A percentile compares a stretch with the other conserved stretches of the same genome.
Conservation (phyloP, 2,797 vertebrate genomes). For the Sylvia borin region DNA sequence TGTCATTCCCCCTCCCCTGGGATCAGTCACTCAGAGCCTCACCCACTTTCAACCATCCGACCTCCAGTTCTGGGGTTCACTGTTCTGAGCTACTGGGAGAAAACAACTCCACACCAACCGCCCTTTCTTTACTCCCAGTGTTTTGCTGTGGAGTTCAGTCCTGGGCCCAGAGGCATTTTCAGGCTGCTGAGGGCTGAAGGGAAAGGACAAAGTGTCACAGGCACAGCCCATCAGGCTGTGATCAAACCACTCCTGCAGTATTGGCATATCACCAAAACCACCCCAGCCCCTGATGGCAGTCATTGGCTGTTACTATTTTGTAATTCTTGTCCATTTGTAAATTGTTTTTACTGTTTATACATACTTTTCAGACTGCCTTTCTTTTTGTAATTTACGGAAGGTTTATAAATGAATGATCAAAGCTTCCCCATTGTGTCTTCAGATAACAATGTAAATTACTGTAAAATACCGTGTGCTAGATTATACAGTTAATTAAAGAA, state of each 20-base stretch:
- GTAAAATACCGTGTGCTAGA: slow-evolving; percentile 90
- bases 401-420: slow-evolving; percentile 92
- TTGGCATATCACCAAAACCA: slow-evolving; percentile 35
- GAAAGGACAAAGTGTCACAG: background rate
- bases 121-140: background rate
- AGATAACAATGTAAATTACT: slow-evolving; percentile 85
- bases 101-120: background rate
- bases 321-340: slow-evolving; percentile 98
- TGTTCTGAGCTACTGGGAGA: background rate
- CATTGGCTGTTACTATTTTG: slow-evolving; percentile 87
- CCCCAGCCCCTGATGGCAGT: slow-evolving; percentile 58
- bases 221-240: background rate
- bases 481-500: slow-evolving; percentile 83
- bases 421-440: slow-evolving; percentile 95
- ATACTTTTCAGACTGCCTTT: slow-evolving; percentile 99
- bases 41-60: background rate
- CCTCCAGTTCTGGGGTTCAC: background rate
- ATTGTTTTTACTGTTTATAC: slow-evolving; percentile 99
- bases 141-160: background rate
- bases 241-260: background rate
- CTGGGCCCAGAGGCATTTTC: background rate
- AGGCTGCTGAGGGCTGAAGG: background rate
- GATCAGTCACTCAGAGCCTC: background rate
- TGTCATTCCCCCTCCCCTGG: background rate
- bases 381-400: slow-evolving; percentile 94